Evolutionary conservation across 53 echinoderm and acorn worm species (phyloP).

Genomic region (Pentamera pediparva): DNA sequence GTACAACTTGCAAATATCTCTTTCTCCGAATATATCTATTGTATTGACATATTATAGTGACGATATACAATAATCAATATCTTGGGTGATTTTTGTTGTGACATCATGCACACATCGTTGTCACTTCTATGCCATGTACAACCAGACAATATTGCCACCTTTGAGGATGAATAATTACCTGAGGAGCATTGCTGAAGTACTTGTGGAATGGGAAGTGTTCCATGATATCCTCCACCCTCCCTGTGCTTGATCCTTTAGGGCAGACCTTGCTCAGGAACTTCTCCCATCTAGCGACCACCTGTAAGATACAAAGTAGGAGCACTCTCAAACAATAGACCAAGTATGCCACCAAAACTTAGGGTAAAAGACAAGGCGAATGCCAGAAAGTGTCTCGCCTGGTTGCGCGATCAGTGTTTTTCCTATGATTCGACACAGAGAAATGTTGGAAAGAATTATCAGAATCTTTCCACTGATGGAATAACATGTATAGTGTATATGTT

Average conservation of each 20-base stretch:
- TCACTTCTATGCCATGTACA: neutral
- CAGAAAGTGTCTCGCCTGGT: too few species aligned
- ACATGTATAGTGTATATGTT: too few species aligned
- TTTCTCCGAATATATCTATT: too few species aligned
- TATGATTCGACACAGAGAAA: too few species aligned
- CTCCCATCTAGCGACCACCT: slow-evolving; percentile 98
- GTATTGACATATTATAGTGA: neutral
- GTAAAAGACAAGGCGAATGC: neutral
- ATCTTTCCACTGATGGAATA: too few species aligned
- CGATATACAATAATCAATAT: neutral
- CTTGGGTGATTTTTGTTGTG: neutral
- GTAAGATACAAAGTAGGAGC: neutral
- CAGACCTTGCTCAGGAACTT: slow-evolving; percentile 88
- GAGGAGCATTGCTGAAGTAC: slow-evolving; percentile 96
- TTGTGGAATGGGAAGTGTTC: slow-evolving; percentile 89
- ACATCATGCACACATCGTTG: neutral
- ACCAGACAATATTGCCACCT: neutral
- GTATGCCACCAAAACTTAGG: neutral
- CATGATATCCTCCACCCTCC: slow-evolving; percentile 40
- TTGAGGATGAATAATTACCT: slow-evolving; percentile 33
- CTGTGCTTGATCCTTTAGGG: slow-evolving; percentile 44
- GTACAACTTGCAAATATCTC: too few species aligned
- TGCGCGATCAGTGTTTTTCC: too few species aligned
- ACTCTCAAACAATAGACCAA: neutral
- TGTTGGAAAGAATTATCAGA: too few species aligned